Evolutionary conservation across 2,797 vertebrate species (phyloP).

Genomic region (Anisognathus igniventris): DNA sequence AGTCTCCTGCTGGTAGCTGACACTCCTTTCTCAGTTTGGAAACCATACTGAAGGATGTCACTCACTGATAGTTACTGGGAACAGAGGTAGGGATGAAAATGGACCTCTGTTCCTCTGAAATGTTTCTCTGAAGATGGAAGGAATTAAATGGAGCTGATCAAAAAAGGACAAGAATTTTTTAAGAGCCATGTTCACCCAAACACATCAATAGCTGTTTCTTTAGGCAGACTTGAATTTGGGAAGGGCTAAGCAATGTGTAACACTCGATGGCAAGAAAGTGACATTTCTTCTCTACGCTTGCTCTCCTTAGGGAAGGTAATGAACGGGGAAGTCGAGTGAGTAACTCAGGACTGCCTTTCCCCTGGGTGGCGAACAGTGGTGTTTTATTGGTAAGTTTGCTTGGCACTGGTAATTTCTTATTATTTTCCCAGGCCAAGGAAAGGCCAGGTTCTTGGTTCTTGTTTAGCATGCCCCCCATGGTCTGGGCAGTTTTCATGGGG

Average conservation of each 20-base stretch:
- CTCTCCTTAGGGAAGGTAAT: neutral
- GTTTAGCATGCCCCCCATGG: neutral
- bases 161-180: neutral
- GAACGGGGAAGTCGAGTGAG: neutral
- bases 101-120: neutral
- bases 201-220: neutral
- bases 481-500: neutral
- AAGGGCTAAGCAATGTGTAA: neutral
- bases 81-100: neutral
- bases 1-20: neutral
- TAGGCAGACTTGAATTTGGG: neutral
- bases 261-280: neutral
- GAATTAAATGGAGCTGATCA: neutral
- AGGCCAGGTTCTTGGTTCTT: rapidly evolving
- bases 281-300: neutral
- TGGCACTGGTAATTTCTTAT: neutral
- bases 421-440: neutral
- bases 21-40: neutral
- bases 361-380: neutral
- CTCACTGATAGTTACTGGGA: neutral
- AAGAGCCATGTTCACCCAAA: neutral
- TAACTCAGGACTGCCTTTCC: neutral
- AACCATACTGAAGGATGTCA: neutral
- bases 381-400: neutral
- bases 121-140: neutral